Evolutionary conservation across 2,113 vertebrate genomes (phyloP).

Genomic region (Synodontis membranacea): DNA sequence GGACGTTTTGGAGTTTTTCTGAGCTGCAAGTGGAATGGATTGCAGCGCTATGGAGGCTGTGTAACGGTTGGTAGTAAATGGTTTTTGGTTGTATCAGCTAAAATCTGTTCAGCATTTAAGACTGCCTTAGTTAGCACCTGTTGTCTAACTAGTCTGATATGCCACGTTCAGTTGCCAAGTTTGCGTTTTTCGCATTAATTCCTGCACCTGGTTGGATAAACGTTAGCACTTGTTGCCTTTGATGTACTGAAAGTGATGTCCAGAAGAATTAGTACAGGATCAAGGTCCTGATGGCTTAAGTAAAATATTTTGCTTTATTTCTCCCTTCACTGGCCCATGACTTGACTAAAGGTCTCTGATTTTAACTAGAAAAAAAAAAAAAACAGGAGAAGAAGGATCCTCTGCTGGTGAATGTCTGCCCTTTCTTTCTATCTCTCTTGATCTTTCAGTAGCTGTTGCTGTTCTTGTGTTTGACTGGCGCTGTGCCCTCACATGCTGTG

Average conservation of each 20-base stretch:
- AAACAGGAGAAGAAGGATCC: neutral
- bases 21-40: neutral
- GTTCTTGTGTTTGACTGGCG: slow-evolving; percentile 42
- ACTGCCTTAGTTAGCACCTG: neutral
- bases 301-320: neutral
- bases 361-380: neutral
- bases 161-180: neutral
- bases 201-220: neutral
- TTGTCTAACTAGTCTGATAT: neutral
- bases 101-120: neutral
- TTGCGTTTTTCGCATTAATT: neutral
- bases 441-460: slow-evolving; percentile 42
- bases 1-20: neutral
- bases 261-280: neutral
- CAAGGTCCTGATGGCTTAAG: neutral
- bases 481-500: slow-evolving; percentile 40
- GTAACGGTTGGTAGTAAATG: neutral
- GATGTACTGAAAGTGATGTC: neutral
- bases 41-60: neutral
- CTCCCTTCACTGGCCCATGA: neutral
- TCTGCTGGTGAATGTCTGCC: neutral
- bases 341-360: neutral
- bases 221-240: neutral
- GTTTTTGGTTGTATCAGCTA: neutral
- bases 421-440: slow-evolving; percentile 16